A percentile compares a stretch with the other conserved stretches of the same genome.
These are phyloP conservation scores for Melieria crassipennis DNA, from an alignment of 2,888 invertebrate species.

Conservation along the genomic window DNA sequence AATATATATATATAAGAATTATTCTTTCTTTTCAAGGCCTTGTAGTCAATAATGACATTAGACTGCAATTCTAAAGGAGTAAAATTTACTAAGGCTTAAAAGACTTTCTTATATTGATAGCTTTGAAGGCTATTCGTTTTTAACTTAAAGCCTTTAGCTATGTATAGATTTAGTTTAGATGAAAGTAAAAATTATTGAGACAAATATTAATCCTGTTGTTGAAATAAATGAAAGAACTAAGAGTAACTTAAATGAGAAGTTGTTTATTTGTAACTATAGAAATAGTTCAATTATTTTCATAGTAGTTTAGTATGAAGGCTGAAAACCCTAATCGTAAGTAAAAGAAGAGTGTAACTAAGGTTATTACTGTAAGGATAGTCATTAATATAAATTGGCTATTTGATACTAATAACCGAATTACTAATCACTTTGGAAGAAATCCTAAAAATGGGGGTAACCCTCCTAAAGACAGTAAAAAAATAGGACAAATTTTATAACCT, in stretches of 20 bases:
- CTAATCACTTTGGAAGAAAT: no score
- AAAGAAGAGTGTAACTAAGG: conserved; percentile 69
- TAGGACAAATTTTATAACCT: conserved; percentile 59
- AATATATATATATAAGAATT: conserved; percentile 50
- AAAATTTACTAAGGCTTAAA: conserved; percentile 62
- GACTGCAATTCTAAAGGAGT: conserved; percentile 72
- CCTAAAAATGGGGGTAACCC: conserved; percentile 65
- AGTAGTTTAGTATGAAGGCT: conserved; percentile 67
- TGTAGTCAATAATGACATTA: conserved; percentile 68
- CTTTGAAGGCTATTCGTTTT: conserved; percentile 74
- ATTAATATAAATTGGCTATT: conserved; percentile 52
- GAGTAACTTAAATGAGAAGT: conserved; percentile 49
- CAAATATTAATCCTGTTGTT: conserved; percentile 53
- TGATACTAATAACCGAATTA: no score
- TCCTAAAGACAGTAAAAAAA: conserved; percentile 70
- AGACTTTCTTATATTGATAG: conserved; percentile 66
- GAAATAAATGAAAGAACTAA: conserved; percentile 51
- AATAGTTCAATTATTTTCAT: conserved; percentile 67
- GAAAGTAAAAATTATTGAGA: conserved; percentile 46
- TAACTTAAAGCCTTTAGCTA: conserved; percentile 69
- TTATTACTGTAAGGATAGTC: conserved; percentile 67
- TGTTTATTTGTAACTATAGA: conserved; percentile 62
- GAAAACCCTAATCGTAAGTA: conserved; percentile 69
- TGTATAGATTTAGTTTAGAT: neutral
- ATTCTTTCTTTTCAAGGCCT: conserved; percentile 67